Conservation (phyloP, 2,113 vertebrate genomes). For the Catharus bicknelli region DNA sequence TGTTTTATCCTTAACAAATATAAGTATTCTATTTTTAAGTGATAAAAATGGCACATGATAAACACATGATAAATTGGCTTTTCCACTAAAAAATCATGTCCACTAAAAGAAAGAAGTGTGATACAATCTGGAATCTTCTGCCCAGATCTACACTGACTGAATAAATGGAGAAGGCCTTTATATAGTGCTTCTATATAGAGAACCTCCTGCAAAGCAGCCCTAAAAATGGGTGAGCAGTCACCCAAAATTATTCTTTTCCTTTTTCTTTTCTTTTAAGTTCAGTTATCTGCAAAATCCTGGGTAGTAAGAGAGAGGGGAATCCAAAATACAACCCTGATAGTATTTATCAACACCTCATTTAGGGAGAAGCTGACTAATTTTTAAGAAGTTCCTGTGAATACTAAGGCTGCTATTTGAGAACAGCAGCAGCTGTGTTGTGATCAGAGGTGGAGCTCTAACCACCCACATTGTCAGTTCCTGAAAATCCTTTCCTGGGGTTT, state of each 20-base stretch:
- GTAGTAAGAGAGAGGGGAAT: background rate
- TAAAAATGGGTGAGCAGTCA: background rate
- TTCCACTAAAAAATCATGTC: background rate
- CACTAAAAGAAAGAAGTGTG: background rate
- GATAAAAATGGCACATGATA: background rate
- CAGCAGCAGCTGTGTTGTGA: constrained; percentile 41
- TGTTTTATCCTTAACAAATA: background rate
- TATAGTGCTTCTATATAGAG: background rate
- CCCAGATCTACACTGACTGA: background rate
- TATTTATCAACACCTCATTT: constrained; percentile 37
- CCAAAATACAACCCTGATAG: background rate
- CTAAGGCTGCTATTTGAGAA: constrained; percentile 7
- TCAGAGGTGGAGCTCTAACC: constrained; percentile 6
- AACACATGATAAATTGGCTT: background rate
- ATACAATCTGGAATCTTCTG: background rate
- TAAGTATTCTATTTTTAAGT: background rate
- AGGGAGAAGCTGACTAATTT: constrained; percentile 35
- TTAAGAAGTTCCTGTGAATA: background rate
- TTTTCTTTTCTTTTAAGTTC: background rate
- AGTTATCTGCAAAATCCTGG: background rate
- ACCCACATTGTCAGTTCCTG: constrained; percentile 30
- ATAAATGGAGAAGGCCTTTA: background rate
- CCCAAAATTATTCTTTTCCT: background rate
- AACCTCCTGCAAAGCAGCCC: background rate
- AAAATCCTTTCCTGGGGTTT: background rate